Percentiles rank a stretch among this genome's conserved stretches.
Conservation (phyloP, 2,888 invertebrate genomes). For the Drosophila cognata region DNA sequence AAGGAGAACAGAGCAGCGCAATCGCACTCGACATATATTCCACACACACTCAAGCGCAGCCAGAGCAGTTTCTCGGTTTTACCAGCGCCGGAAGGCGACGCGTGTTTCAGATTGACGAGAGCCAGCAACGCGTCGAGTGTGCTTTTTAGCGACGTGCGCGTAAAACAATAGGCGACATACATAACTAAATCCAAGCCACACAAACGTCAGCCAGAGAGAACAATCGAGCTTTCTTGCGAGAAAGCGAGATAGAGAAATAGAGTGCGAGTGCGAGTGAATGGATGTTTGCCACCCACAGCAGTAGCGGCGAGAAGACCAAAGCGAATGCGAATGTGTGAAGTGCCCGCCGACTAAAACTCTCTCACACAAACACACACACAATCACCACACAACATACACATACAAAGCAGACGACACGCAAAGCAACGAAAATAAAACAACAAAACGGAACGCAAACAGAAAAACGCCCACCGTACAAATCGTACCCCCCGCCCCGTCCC, state of each 20-base stretch:
- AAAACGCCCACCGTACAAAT: conserved; percentile 74
- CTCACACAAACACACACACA: conserved; percentile 39
- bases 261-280: conserved; percentile 44
- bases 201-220: conserved; percentile 43
- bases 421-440: conserved; percentile 62
- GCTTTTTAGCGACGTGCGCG: conserved; percentile 65
- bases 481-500: conserved; percentile 35
- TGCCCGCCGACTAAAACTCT: conserved; percentile 56
- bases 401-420: conserved; percentile 33
- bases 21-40: conserved; percentile 62
- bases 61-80: conserved; percentile 40
- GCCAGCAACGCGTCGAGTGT: conserved; percentile 76
- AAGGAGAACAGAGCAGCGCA: conserved; percentile 56
- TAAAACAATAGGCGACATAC: conserved; percentile 64
- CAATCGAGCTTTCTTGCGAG: conserved; percentile 16
- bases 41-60: conserved; percentile 40
- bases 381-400: conserved; percentile 27
- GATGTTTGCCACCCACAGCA: conserved; percentile 65
- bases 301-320: conserved; percentile 40
- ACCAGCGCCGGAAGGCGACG: conserved; percentile 54
- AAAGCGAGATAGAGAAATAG: conserved; percentile 32
- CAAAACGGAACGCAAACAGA: conserved; percentile 66
- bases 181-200: conserved; percentile 44
- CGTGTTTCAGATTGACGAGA: conserved; percentile 75
- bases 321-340: conserved; percentile 47